These are phyloP conservation scores for Falco cherrug DNA, from an alignment of 2,797 vertebrate species.

Conservation along the genomic window DNA sequence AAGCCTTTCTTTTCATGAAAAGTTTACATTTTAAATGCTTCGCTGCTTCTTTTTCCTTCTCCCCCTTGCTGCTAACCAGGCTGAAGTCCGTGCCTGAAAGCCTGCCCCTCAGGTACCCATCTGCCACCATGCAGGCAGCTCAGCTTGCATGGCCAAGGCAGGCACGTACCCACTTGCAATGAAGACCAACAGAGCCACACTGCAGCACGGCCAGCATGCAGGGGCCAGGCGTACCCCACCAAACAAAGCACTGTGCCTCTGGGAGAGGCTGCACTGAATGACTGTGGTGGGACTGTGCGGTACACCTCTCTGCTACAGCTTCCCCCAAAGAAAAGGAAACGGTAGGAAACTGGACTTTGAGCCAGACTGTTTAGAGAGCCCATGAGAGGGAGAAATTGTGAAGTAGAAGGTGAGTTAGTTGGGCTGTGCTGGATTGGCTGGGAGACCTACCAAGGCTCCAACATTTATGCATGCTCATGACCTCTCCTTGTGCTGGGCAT, in stretches of 20 bases:
- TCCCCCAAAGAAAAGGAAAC: neutral
- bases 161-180: fast-evolving
- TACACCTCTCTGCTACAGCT: neutral
- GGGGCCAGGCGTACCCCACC: neutral
- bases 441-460: neutral
- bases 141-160: neutral
- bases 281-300: neutral
- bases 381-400: neutral
- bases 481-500: neutral
- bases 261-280: neutral
- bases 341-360: neutral
- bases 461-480: fast-evolving
- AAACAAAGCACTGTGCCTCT: neutral
- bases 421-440: neutral
- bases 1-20: neutral
- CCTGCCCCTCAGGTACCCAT: neutral
- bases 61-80: neutral
- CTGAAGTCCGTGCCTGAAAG: neutral
- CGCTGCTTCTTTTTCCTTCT: neutral
- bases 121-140: neutral
- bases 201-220: fast-evolving
- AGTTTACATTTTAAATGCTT: neutral
- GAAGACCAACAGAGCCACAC: fast-evolving
- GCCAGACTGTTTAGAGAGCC: neutral
- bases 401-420: neutral